These are phyloP conservation scores for Lineus longissimus DNA, from an alignment of 1,140 invertebrate genomes.

Conservation along the genomic window DNA sequence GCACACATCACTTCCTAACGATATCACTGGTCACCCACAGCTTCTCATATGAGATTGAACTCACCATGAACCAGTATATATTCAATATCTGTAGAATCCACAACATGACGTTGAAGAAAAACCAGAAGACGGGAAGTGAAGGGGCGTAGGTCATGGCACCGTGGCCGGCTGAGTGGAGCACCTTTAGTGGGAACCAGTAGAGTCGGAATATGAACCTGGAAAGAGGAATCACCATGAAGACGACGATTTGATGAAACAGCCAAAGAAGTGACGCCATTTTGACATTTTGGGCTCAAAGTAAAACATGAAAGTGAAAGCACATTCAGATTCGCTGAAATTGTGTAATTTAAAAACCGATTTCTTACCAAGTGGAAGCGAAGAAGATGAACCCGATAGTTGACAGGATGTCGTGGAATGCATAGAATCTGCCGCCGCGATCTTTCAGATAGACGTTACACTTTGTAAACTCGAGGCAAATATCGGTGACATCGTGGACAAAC, in stretches of 20 bases:
- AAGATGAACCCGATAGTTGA: constrained; percentile 47
- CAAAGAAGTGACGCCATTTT: not conserved
- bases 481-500: constrained; percentile 53
- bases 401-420: constrained; percentile 34
- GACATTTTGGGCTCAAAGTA: too few relatives aligned
- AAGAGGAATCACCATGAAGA: not conserved
- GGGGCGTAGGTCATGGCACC: constrained; percentile 25
- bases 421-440: constrained; percentile 37
- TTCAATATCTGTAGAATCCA: constrained; percentile 48
- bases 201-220: constrained; percentile 40
- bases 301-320: too few relatives aligned
- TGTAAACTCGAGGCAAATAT: constrained; percentile 54
- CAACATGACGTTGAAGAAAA: constrained; percentile 47
- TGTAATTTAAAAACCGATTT: not conserved
- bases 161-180: constrained; percentile 43
- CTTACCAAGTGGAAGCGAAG: constrained; percentile 51
- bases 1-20: too few relatives aligned
- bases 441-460: constrained; percentile 54
- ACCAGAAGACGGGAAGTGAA: constrained; percentile 36
- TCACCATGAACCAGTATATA: constrained; percentile 52
- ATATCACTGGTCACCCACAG: too few relatives aligned
- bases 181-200: constrained; percentile 53
- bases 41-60: constrained; percentile 1
- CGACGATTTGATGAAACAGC: not conserved
- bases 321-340: too few relatives aligned